Evolutionary conservation across 2,797 vertebrate genomes (phyloP).

Genomic region (Melanotaenia pygmaea): DNA sequence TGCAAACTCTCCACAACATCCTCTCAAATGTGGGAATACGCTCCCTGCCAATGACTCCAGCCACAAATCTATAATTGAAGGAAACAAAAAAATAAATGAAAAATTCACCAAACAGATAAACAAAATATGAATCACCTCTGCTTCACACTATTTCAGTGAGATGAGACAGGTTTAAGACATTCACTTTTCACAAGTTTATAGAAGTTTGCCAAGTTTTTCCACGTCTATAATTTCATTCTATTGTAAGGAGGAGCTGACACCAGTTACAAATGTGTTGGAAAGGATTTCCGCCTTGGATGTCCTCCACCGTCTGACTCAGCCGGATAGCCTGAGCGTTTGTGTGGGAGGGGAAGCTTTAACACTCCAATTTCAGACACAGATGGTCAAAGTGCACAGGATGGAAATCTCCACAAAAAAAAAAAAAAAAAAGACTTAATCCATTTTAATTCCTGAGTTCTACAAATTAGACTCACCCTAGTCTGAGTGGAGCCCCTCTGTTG

Average conservation of each 20-base stretch:
- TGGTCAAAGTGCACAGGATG: constrained; percentile 7
- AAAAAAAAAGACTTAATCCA: constrained; percentile 17
- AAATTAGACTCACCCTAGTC: constrained; percentile 88
- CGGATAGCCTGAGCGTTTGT: constrained; percentile 28
- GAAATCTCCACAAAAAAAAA: constrained; percentile 1
- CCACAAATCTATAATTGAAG: constrained; percentile 87
- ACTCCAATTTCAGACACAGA: constrained; percentile 25
- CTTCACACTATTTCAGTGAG: not conserved
- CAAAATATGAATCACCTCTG: not conserved
- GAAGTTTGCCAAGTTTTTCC: not conserved
- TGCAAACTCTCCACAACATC: constrained; percentile 98
- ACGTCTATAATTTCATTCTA: not conserved
- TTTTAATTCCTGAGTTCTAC: not conserved
- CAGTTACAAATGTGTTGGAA: constrained; percentile 1
- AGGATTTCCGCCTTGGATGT: constrained; percentile 7
- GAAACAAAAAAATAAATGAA: not conserved
- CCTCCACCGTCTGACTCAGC: constrained; percentile 7
- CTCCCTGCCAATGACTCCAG: constrained; percentile 94
- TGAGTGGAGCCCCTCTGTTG: constrained; percentile 87
- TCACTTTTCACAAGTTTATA: not conserved
- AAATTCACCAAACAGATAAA: not conserved
- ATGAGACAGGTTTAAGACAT: not conserved
- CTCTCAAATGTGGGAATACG: constrained; percentile 96
- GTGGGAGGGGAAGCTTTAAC: constrained; percentile 17
- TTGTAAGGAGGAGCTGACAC: not conserved